Base-by-base conservation (phyloP, 2,888 invertebrate genomes). In the Himalopsyche tibetana region DNA sequence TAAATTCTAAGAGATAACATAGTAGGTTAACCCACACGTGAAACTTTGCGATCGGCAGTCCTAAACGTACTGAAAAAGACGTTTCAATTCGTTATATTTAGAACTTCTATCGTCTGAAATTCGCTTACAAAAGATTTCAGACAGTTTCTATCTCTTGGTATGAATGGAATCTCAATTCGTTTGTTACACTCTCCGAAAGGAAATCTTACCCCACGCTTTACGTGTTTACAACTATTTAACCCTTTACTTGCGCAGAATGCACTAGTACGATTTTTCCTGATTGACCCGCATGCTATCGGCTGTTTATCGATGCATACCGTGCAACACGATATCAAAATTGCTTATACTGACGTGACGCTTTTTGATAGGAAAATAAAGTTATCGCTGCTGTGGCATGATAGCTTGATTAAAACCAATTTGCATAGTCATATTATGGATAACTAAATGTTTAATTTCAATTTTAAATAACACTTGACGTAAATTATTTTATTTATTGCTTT, bases 11-110 rank as follows among this genome's bases (percentile, higher is more conserved):
- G 3, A n/a, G n/a, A 2, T 28, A 28, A 28, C 28, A 28, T 28
- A 28, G 28, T 28, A 45, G 45, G 45, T n/a, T n/a, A 55, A n/a
- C n/a, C 19, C 56, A 56, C 56, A 56, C 56, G 56, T 56, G 45
- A 56, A n/a, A 56, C n/a, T 56, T 56, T 56, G n/a, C 9, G 19
- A 56, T 56, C 56, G n/a, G n/a, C 56, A 56, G n/a, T 56, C n/a
- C 3, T n/a, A 56, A 56, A 19, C 56, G n/a, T n/a, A n/a, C 17
- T 56, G 19, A 56, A 56, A 56, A 6, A 56, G 56, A 56, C 56
- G 56, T 56, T 56, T 55, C 55, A 55, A 55, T 55, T 55, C 4
- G 55, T 55, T 4, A 55, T 19, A n/a, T n/a, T n/a, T n/a, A 56
- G 56, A 56, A 56, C 56, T n/a, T 19, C 56, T 17, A 56, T 56